These are phyloP conservation scores for Nanorana parkeri DNA, from an alignment of 2,113 vertebrate species.

Conservation along the genomic window DNA sequence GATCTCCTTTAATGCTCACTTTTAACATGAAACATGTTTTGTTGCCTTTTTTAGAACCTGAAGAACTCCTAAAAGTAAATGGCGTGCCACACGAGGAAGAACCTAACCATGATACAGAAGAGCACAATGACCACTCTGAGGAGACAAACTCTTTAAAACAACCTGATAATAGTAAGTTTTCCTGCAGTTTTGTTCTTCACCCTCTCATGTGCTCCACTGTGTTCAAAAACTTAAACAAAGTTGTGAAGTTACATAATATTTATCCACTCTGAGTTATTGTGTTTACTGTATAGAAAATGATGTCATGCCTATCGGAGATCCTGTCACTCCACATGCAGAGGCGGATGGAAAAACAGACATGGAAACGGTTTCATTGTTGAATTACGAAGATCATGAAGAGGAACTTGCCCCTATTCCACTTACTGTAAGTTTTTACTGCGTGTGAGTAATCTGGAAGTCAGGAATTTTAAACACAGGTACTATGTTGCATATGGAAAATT, in stretches of 20 bases:
- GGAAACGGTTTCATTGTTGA: not conserved
- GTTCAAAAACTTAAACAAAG: too few species aligned
- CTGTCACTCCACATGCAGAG: not conserved
- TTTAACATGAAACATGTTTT: not conserved
- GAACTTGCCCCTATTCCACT: not conserved
- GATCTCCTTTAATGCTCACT: too few species aligned
- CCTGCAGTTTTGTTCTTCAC: too few species aligned
- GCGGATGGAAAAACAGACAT: slow-evolving; percentile 12
- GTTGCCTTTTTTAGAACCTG: slow-evolving; percentile 17
- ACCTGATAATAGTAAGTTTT: slow-evolving; percentile 21
- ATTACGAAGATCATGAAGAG: not conserved
- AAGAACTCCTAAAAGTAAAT: not conserved
- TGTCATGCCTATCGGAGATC: not conserved
- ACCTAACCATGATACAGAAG: not conserved
- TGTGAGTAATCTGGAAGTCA: too few species aligned
- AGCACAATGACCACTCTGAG: not conserved
- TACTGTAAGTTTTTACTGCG: slow-evolving; percentile 14
- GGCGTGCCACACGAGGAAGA: not conserved
- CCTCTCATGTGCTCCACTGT: too few species aligned
- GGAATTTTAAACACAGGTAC: too few species aligned
- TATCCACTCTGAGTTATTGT: not conserved
- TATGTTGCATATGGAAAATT: too few species aligned
- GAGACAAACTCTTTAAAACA: not conserved
- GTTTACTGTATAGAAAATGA: slow-evolving; percentile 7
- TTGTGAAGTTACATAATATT: too few species aligned